These are phyloP conservation scores for Talpa occidentalis DNA, from an alignment of 2,113 vertebrate species.

Conservation along the genomic window DNA sequence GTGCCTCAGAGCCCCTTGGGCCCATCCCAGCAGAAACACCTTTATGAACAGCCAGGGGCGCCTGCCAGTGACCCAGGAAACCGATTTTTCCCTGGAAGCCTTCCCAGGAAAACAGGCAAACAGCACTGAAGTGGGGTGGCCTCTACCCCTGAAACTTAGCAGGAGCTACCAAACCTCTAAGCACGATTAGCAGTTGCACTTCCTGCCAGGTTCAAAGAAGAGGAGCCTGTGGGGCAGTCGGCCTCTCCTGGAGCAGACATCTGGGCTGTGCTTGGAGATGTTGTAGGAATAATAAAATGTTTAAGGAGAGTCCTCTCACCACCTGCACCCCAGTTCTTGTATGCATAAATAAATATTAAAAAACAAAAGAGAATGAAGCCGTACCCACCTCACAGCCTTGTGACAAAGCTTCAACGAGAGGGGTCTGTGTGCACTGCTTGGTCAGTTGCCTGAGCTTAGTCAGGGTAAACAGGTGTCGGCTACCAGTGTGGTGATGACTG, in stretches of 20 bases:
- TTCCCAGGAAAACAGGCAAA: slow-evolving; percentile 27
- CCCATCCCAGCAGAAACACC: slow-evolving; percentile 61
- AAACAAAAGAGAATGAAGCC: background rate
- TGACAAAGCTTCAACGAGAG: too few species aligned
- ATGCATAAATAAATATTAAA: too few species aligned
- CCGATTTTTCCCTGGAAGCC: slow-evolving; percentile 53
- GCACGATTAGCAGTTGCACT: slow-evolving; percentile 6
- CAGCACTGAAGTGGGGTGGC: slow-evolving; percentile 50
- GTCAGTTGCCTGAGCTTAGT: too few species aligned
- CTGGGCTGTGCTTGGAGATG: background rate
- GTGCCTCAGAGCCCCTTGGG: background rate
- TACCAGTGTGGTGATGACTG: too few species aligned
- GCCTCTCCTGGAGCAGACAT: rapidly evolving
- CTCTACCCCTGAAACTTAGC: slow-evolving; percentile 45
- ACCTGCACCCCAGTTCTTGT: too few species aligned
- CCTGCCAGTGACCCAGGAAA: slow-evolving; percentile 41
- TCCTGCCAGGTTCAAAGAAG: slow-evolving; percentile 36
- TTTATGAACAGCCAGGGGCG: background rate
- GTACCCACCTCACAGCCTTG: background rate
- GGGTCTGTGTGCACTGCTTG: too few species aligned
- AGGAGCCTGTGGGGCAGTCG: background rate
- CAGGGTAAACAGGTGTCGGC: too few species aligned
- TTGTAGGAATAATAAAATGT: background rate
- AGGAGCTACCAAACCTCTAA: background rate
- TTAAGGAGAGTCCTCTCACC: background rate